phyloP scores from a whole-genome alignment of 2,797 vertebrate species.

The Neosalanx taihuensis region DNA sequence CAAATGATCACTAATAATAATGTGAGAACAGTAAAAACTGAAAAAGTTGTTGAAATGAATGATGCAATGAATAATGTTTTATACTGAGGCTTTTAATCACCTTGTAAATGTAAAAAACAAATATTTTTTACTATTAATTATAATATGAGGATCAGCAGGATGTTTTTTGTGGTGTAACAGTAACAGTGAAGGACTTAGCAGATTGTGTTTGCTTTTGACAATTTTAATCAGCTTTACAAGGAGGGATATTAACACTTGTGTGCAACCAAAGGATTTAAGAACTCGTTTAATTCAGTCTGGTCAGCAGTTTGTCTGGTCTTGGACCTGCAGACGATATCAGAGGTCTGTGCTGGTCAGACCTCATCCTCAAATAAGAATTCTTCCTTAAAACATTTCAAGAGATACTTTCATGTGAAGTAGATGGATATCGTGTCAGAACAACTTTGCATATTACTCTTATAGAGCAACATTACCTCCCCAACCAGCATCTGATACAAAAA shows the following conservation, averaged over 20 bases:
- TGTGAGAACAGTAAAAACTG: background rate
- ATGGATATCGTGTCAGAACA: no score
- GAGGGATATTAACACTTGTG: constrained; percentile 49
- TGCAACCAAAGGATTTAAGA: constrained; percentile 53
- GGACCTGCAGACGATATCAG: background rate
- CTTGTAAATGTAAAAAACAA: background rate
- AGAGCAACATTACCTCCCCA: background rate
- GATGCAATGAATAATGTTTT: background rate
- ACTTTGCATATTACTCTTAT: no score
- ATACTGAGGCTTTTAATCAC: background rate
- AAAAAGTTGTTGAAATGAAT: background rate
- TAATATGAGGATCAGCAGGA: background rate
- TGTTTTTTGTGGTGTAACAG: background rate
- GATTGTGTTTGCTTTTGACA: constrained; percentile 38
- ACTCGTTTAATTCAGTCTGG: constrained; percentile 60
- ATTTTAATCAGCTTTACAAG: constrained; percentile 59
- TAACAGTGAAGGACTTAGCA: background rate
- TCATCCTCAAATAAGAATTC: no score
- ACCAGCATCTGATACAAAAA: background rate
- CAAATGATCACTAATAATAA: background rate
- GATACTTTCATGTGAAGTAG: background rate
- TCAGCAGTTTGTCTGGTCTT: constrained; percentile 34
- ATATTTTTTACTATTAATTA: background rate
- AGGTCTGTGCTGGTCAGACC: background rate
- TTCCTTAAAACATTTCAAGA: no score